These are phyloP conservation scores for Tiliacea aurago DNA, from an alignment of 2,888 invertebrate genomes.

Conservation along the genomic window DNA sequence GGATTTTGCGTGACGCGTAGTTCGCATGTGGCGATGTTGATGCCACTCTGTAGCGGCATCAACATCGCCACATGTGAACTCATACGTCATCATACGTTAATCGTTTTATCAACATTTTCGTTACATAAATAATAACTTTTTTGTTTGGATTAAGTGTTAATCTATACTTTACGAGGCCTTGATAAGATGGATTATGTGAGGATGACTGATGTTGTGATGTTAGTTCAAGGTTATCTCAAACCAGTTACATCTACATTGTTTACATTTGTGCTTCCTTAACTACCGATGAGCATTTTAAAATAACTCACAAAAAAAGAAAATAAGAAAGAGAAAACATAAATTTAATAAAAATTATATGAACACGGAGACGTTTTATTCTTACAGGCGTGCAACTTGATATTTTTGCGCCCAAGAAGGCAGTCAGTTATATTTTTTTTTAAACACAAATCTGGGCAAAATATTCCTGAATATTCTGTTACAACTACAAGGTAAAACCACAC, in stretches of 20 bases:
- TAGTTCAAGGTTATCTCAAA: constrained; percentile 48
- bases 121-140: constrained; percentile 57
- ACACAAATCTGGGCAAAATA: no score
- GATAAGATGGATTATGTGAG: constrained; percentile 56
- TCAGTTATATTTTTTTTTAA: neutral
- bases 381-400: constrained; percentile 1
- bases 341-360: neutral
- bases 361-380: neutral
- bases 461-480: constrained; percentile 15
- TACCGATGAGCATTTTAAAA: neutral
- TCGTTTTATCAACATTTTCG: constrained; percentile 46
- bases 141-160: constrained; percentile 47
- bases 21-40: no score
- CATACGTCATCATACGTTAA: no score
- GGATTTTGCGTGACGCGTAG: no score
- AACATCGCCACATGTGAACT: no score
- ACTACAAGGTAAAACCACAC: neutral
- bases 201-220: constrained; percentile 40
- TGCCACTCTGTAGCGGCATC: no score
- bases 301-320: neutral
- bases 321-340: neutral
- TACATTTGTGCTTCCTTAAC: constrained; percentile 1
- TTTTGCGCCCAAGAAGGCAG: neutral
- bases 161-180: constrained; percentile 41
- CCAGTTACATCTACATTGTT: constrained; percentile 7